Conservation (phyloP, 2,797 vertebrate genomes). For the Setipinna tenuifilis region DNA sequence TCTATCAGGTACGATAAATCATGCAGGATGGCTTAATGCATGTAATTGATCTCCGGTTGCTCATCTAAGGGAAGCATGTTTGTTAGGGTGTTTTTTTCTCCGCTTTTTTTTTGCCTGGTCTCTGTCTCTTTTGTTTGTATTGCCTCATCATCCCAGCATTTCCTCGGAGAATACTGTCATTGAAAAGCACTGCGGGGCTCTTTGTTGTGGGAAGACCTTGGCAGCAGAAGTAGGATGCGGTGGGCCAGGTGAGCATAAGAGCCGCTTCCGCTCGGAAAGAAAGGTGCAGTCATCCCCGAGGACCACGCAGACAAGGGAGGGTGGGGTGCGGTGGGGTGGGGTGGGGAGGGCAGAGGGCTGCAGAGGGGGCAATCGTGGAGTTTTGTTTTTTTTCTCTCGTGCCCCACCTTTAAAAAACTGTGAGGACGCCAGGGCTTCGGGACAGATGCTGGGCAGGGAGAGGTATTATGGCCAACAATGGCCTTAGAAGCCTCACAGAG, state of each 20-base stretch:
- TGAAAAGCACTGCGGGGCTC: neutral
- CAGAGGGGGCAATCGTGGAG: conserved; percentile 35
- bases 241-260: conserved; percentile 39
- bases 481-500: conserved; percentile 22
- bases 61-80: neutral
- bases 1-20: conserved; percentile 1
- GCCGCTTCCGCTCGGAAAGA: conserved; percentile 50
- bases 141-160: conserved; percentile 18
- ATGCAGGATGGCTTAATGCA: neutral
- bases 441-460: conserved; percentile 46
- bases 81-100: neutral
- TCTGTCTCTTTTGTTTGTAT: conserved; percentile 12
- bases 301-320: conserved; percentile 13
- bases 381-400: neutral
- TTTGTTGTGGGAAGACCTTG: conserved; percentile 14
- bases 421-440: conserved; percentile 32
- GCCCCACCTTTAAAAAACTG: conserved; percentile 47
- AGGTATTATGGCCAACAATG: conserved; percentile 54
- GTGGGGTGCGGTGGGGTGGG: neutral
- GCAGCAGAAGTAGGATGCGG: conserved; percentile 23
- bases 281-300: conserved; percentile 45
- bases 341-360: neutral
- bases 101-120: neutral
- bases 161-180: conserved; percentile 13
- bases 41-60: conserved; percentile 14